Evolutionary conservation across 1,140 invertebrate species (phyloP).

Genomic region (Dendrolimus kikuchii): DNA sequence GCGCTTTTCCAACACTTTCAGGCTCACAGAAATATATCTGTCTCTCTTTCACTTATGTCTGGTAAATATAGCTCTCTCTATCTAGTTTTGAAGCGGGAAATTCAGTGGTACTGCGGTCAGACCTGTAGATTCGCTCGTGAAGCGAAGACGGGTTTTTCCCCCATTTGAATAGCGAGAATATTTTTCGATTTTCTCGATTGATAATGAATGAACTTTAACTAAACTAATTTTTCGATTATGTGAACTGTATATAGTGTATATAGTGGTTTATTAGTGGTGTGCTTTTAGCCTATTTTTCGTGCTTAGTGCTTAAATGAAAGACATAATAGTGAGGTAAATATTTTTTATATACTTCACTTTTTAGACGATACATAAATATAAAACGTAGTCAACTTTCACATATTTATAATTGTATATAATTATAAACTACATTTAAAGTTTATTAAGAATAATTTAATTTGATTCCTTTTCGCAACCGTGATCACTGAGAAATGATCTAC

Average conservation of each 20-base stretch:
- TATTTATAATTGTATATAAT: too few relatives aligned
- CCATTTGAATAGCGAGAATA: too few relatives aligned
- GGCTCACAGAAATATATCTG: conserved; percentile 17
- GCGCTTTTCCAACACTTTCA: conserved; percentile 32
- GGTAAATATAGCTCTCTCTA: conserved; percentile 16
- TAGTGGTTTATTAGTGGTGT: conserved; percentile 6
- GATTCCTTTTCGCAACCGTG: too few relatives aligned
- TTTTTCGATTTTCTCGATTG: too few relatives aligned
- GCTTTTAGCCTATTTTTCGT: conserved; percentile 7
- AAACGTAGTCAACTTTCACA: too few relatives aligned
- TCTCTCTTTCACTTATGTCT: conserved; percentile 21
- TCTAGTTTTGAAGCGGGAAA: conserved; percentile 47
- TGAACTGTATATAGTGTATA: conserved; percentile 18
- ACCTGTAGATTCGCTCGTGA: conserved; percentile 59
- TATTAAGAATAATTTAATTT: too few relatives aligned
- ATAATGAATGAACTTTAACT: too few relatives aligned
- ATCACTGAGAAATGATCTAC: too few relatives aligned
- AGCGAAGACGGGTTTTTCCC: conserved; percentile 32
- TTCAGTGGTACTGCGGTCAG: conserved; percentile 40
- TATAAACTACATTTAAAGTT: too few relatives aligned
- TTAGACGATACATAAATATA: too few relatives aligned
- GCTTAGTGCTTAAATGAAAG: conserved; percentile 36
- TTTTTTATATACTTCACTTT: too few relatives aligned
- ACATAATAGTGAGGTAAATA: conserved; percentile 53
- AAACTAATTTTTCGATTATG: conserved; percentile 23